These are phyloP conservation scores for Montipora cactus DNA, from an alignment of 64 coral and sea anemone genomes.

Conservation along the genomic window DNA sequence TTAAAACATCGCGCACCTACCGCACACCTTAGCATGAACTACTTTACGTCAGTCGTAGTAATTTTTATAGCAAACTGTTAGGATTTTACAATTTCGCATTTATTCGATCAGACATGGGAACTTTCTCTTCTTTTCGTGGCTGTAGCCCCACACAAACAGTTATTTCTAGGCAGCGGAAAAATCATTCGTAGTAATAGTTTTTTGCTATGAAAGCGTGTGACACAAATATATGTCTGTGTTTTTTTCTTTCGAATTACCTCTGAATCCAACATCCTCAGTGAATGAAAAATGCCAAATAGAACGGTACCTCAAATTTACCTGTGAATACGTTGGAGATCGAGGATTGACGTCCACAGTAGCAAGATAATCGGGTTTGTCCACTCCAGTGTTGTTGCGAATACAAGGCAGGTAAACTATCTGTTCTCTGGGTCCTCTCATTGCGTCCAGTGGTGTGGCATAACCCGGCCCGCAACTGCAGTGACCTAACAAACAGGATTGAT, in stretches of 20 bases:
- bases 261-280: background rate
- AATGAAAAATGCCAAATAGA: background rate
- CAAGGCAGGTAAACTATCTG: constrained; percentile 93
- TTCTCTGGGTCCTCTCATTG: constrained; percentile 90
- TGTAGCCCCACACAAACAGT: too few relatives aligned
- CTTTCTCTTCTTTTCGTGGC: too few relatives aligned
- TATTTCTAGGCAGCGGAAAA: too few relatives aligned
- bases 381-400: constrained; percentile 73
- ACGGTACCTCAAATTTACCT: constrained; percentile 44
- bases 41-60: too few relatives aligned
- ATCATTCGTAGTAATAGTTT: too few relatives aligned
- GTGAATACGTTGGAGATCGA: constrained; percentile 80
- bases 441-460: constrained; percentile 85
- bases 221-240: too few relatives aligned
- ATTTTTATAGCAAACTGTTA: too few relatives aligned
- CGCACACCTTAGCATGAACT: too few relatives aligned
- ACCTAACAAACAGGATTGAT: background rate
- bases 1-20: too few relatives aligned
- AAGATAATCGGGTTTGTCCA: constrained; percentile 92
- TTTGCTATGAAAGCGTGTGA: too few relatives aligned
- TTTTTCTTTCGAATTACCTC: background rate
- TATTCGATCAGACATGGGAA: too few relatives aligned
- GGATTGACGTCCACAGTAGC: constrained; percentile 97
- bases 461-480: constrained; percentile 86
- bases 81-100: too few relatives aligned